Evolutionary conservation across 2,888 invertebrate genomes (phyloP), one percentile per base, ranked within the genome.

Genomic region (Galeruca laticollis): DNA sequence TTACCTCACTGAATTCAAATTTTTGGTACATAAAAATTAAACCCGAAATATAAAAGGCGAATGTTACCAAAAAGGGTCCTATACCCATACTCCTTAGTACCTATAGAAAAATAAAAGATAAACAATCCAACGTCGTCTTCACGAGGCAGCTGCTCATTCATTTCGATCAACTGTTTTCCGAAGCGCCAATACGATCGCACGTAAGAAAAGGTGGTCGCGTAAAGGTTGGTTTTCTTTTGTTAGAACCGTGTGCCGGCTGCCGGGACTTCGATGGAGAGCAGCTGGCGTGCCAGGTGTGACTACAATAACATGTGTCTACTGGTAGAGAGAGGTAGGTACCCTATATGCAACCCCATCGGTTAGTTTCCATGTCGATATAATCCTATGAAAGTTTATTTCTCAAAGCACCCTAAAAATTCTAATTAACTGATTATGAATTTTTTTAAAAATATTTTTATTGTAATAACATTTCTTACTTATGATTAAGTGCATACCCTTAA

Each of bases 261-360:
- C 33, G 37, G 13, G 35, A 37, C 35, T 31, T 75, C 80, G 79
- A 78, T 52, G 54, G 64, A 52, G 77, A 77, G 77, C 84, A 83
- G 84, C 83, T 84, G 83, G 79, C 79, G 79, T 76, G 82, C 84
- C 84, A 84, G 84, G 83, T 84, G 83, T 83, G 79, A 79, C 77
- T 70, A 66, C 66, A 57, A 57, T 67, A 72, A 77, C 77, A 75
- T 77, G 76, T 76, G 75, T 74, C 35, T 56, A 56, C 75, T 68
- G 69, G 69, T 15, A 18, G 47, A 26, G 15, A 47, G 47, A 47
- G 47, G 37, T 37, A 47, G 47, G 47, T 71, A 68, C 49, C 68
- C 73, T 61, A 52, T 35, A 52, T 60, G 61, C 57, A 73, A 71
- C 73, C 71, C 71, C 71, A 70, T 70, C 70, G 51, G 21, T 52